Percentiles rank a stretch among this genome's conserved stretches.
These are phyloP conservation scores for Danio choprae DNA, from an alignment of 2,797 vertebrate genomes.

Conservation along the genomic window DNA sequence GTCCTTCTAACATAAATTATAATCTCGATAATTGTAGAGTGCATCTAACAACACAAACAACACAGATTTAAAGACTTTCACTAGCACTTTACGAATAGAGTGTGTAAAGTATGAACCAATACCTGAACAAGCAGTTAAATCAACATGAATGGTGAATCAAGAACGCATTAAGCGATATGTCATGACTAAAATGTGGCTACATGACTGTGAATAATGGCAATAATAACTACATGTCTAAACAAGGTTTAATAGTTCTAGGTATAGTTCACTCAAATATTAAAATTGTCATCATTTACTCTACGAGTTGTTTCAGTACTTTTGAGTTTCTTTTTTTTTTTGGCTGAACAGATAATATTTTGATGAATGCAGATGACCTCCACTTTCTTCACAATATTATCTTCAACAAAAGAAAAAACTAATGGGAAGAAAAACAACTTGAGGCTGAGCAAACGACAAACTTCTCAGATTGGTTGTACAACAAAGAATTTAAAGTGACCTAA, in stretches of 20 bases:
- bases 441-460: too few relatives aligned
- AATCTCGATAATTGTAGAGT: background rate
- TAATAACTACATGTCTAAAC: background rate
- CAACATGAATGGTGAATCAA: background rate
- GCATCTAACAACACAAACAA: background rate
- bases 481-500: background rate
- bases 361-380: too few relatives aligned
- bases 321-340: too few relatives aligned
- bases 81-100: background rate
- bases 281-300: too few relatives aligned
- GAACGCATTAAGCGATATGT: background rate
- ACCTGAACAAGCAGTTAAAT: background rate
- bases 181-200: too few relatives aligned
- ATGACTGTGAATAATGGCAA: conserved; percentile 2
- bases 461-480: background rate
- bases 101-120: background rate
- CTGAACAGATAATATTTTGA: too few relatives aligned
- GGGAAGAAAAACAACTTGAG: too few relatives aligned
- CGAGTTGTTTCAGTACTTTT: too few relatives aligned
- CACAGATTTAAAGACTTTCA: background rate
- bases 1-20: background rate
- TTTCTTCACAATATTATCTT: too few relatives aligned
- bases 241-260: background rate
- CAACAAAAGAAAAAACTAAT: too few relatives aligned
- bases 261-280: too few relatives aligned